Base-by-base conservation (phyloP, 2,113 vertebrate species). In the Catagonus wagneri region DNA sequence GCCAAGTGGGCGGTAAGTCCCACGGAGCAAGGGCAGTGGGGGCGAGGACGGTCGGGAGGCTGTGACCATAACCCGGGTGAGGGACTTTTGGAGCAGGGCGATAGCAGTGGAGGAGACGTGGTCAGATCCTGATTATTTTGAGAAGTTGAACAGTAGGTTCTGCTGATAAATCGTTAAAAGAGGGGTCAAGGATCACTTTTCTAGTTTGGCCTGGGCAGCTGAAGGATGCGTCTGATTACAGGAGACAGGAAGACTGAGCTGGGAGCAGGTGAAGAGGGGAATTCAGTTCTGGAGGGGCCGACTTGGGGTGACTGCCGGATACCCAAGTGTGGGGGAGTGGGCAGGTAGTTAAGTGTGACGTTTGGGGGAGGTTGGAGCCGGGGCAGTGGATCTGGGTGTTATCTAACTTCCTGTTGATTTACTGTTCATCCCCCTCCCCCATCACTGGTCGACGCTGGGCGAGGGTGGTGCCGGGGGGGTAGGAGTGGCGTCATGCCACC, bases 351-450 rank as follows among this genome's bases (percentile, higher is more conserved):
- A 80, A 27, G 32, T 34, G 34, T 72, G 78, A 29, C 17, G 1
- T 10, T 89, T 29, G 29, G 11, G 25, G 58, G 32, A 71, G 23
- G 14, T 52, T 27, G 19, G 61, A 50, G 32, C 34, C 34, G 50
- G 32, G 78, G 25, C 39, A 20, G 0, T n/a, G 13, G 7, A 22
- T 23, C 5, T 2, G 7, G 34, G n/a, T 58, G 1, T 71, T 20
- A n/a, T 0, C 39, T 50, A 19, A n/a, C 72, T 50, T 89, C 29
- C 56, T 54, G 1, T 68, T 71, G 58, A 0, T 54, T 44, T 90
- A 19, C 68, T 3, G 0, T 61, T 25, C 10, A n/a, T 39, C 20
- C 20, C 22, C 1, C 1, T 2, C 1, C 22, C 10, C 1, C 39
- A 5, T 69, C 58, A 89, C n/a, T 72, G 2, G n/a, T 60, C 44